phyloP scores from a whole-genome alignment of 1,140 invertebrate genomes.

The Manduca sexta region DNA sequence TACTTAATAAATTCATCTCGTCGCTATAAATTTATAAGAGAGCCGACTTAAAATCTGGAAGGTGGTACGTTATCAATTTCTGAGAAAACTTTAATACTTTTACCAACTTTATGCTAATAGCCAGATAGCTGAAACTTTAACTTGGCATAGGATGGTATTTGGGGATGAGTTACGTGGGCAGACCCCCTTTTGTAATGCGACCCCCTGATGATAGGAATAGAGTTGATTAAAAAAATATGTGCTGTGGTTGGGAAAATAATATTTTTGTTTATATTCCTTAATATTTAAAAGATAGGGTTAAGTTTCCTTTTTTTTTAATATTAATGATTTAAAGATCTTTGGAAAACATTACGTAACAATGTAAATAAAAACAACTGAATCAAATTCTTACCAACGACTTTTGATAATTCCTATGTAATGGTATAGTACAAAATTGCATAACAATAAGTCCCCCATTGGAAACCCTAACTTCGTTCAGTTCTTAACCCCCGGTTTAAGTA shows the following conservation, averaged over 20 bases:
- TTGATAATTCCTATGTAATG: too few species aligned
- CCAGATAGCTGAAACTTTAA: constrained; percentile 7
- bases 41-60: constrained; percentile 17
- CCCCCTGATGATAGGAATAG: too few species aligned
- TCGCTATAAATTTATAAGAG: constrained; percentile 9
- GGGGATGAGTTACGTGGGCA: background rate
- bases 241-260: too few species aligned
- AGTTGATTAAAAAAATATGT: too few species aligned
- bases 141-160: background rate
- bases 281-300: too few species aligned
- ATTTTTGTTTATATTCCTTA: too few species aligned
- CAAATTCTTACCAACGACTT: background rate
- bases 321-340: too few species aligned
- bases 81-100: constrained; percentile 18
- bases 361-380: background rate
- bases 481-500: constrained; percentile 22
- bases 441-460: too few species aligned
- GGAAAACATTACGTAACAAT: background rate
- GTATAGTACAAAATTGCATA: too few species aligned
- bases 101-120: constrained; percentile 14
- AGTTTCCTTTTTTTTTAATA: too few species aligned
- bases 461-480: background rate
- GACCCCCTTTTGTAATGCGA: too few species aligned
- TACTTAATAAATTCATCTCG: constrained; percentile 9
- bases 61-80: constrained; percentile 25